Percentiles rank a stretch among this genome's conserved stretches.
Conservation (phyloP, 2,888 invertebrate species). For the Encarsia formosa region DNA sequence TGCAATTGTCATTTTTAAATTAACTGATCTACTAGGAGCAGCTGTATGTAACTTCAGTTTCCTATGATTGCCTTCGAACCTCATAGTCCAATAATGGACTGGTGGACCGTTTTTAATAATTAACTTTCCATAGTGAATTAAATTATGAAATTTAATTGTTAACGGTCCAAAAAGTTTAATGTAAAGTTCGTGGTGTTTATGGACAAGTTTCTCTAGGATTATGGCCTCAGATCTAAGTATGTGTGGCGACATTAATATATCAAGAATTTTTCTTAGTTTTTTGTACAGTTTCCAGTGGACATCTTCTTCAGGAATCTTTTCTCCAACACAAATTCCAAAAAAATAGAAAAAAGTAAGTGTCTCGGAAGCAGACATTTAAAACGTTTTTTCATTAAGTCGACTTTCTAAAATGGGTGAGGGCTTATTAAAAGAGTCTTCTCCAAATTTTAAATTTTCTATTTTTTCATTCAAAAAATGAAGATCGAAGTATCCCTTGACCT, state of each 20-base stretch:
- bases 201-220: not conserved
- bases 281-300: constrained; percentile 11
- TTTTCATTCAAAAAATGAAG: not conserved
- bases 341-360: not conserved
- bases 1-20: too few species aligned
- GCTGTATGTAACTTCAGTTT: too few species aligned
- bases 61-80: not conserved
- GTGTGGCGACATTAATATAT: constrained; percentile 8
- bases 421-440: not conserved
- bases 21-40: too few species aligned
- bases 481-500: not conserved
- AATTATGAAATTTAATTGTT: not conserved
- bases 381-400: not conserved
- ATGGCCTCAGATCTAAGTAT: not conserved
- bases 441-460: not conserved
- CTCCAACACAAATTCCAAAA: constrained; percentile 11
- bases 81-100: not conserved
- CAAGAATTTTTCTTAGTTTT: constrained; percentile 8
- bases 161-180: not conserved
- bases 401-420: not conserved
- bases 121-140: not conserved
- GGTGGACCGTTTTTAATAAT: not conserved
- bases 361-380: not conserved
- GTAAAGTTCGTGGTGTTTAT: not conserved
- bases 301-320: constrained; percentile 5